Percentiles rank a stretch among this genome's conserved stretches.
phyloP scores from a whole-genome alignment of 2,797 vertebrate species.

The Phataginus tetradactyla region DNA sequence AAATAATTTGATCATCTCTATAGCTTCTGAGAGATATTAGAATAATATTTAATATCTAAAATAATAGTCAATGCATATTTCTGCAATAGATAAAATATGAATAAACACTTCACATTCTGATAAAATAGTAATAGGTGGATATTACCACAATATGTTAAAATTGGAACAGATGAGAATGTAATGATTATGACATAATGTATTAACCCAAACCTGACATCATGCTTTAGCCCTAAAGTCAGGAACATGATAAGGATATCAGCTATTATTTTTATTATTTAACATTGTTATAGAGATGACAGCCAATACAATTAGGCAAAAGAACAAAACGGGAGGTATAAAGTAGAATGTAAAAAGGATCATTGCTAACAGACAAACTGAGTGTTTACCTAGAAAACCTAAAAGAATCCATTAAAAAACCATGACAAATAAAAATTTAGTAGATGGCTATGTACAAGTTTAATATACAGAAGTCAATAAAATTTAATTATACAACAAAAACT shows the following conservation, averaged over 20 bases:
- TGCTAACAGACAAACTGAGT: neutral
- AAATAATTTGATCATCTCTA: neutral
- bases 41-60: slow-evolving; percentile 9
- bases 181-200: neutral
- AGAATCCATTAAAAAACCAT: neutral
- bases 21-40: neutral
- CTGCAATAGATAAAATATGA: neutral
- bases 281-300: neutral
- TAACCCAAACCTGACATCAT: neutral
- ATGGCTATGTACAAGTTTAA: neutral
- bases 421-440: neutral
- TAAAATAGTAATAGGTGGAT: neutral
- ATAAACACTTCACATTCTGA: neutral
- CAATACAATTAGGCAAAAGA: neutral
- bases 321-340: neutral
- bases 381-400: neutral
- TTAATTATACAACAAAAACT: neutral
- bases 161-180: neutral
- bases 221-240: neutral
- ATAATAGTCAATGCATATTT: neutral
- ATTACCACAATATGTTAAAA: neutral
- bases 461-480: neutral
- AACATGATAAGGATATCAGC: neutral
- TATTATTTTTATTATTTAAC: neutral
- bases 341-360: neutral